phyloP scores from a whole-genome alignment of 1,140 invertebrate species.

The Pseudomyrmex pallidus region DNA sequence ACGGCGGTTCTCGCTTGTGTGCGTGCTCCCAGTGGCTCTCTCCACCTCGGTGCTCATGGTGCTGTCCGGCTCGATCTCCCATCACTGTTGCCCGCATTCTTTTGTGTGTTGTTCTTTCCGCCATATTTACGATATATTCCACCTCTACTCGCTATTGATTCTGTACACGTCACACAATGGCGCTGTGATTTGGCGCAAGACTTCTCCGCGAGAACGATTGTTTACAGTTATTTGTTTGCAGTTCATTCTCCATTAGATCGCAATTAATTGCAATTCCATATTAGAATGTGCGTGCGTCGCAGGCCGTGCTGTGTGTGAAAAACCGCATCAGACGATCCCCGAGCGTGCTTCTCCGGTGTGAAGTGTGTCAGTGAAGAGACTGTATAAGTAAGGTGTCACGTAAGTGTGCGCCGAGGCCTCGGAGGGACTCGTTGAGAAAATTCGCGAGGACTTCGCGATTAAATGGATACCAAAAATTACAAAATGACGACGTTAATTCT shows the following conservation, averaged over 20 bases:
- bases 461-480: not conserved
- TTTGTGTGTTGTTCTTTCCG: no score
- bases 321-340: not conserved
- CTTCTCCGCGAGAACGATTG: not conserved
- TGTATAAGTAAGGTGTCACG: slow-evolving; percentile 43
- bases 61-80: no score
- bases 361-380: slow-evolving; percentile 57
- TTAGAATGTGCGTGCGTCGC: not conserved
- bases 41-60: no score
- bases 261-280: no score
- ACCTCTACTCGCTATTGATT: no score
- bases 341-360: slow-evolving; percentile 40
- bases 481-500: slow-evolving; percentile 7
- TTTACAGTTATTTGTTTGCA: not conserved
- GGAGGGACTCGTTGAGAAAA: slow-evolving; percentile 46
- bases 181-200: no score
- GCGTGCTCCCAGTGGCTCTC: no score
- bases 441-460: slow-evolving; percentile 41
- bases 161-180: no score
- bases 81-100: no score
- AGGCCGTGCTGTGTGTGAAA: slow-evolving; percentile 14
- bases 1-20: no score
- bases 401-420: slow-evolving; percentile 59
- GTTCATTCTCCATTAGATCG: no score
- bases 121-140: no score